Evolutionary conservation across 2,113 vertebrate genomes (phyloP), one percentile per base, ranked within the genome.

Genomic region (Myiagra hebetior): DNA sequence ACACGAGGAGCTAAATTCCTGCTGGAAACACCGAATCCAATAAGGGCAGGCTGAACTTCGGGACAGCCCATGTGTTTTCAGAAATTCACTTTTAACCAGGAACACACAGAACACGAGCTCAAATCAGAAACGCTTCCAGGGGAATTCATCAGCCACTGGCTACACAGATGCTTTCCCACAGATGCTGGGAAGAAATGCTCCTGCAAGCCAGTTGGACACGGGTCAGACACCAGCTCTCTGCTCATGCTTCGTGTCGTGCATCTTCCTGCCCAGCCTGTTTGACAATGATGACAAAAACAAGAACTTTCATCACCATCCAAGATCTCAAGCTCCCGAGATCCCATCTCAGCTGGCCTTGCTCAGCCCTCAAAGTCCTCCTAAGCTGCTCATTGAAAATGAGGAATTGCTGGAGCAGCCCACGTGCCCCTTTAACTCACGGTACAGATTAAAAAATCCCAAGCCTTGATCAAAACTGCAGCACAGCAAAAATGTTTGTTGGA

Each of bases 241-340:
- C 14, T 56, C 30, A 0, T 7, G 27, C 19, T 57, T 87, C 0
- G 0, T 28, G 37, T 0, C 1, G 12, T 84, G 28, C 9, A 49
- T 47, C 33, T 79, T 56, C 59, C 86, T 86, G 42, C 57, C 46
- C 27, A 31, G 15, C 12, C 33, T 72, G 12, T 26, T 57, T 22
- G 62, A 30, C 31, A 74, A 2, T 0, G 2, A 31, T 42, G 64
- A 55, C 60, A 67, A n/a, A 69, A 84, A 33, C 52, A 12, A 46
- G 35, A 35, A 14, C 49, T 76, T 81, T 46, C 31, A 59, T 57
- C 65, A 2, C 8, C 53, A 27, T 42, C 62, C 68, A 87, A 78
- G 33, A 27, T 59, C 77, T 91, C 49, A n/a, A 46, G 19, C 33
- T 83, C 77, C 50, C 42, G 42, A 69, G 8, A 17, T 17, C 13